These are phyloP conservation scores for Cyclura pinguis DNA, from an alignment of 2,797 vertebrate species.

Conservation along the genomic window DNA sequence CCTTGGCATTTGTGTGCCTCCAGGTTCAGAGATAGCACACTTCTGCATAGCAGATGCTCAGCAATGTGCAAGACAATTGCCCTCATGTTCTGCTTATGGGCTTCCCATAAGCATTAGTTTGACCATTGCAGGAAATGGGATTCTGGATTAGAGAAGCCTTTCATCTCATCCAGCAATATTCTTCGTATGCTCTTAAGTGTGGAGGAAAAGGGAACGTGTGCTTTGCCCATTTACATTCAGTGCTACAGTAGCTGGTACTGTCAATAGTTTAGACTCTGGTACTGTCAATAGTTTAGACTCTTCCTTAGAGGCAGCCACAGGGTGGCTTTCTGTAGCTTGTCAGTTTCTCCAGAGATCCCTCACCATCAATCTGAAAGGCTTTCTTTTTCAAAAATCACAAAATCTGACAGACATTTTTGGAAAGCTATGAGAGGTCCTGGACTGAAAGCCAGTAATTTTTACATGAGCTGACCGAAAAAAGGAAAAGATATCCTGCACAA, in stretches of 20 bases:
- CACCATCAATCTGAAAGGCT: not conserved
- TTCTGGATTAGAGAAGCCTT: not conserved
- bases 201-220: not conserved
- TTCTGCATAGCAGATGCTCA: too few relatives aligned
- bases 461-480: not conserved
- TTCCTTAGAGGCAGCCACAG: not conserved
- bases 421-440: not conserved
- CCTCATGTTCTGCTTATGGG: too few relatives aligned
- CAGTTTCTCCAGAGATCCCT: constrained; percentile 23
- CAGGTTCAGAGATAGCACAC: too few relatives aligned
- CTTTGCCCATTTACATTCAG: not conserved
- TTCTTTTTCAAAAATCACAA: not conserved
- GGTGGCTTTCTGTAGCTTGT: not conserved
- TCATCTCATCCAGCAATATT: not conserved
- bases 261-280: not conserved
- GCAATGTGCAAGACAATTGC: too few relatives aligned
- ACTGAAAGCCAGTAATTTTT: not conserved
- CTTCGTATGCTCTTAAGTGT: not conserved
- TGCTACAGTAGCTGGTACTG: not conserved
- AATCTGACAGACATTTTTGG: not conserved
- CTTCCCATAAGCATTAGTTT: too few relatives aligned
- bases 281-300: not conserved
- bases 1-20: too few relatives aligned
- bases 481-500: not conserved
- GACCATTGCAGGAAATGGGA: too few relatives aligned